Percentiles rank a stretch among this genome's conserved stretches.
These are phyloP conservation scores for Nyctibius grandis DNA, from an alignment of 2,797 vertebrate species.

Conservation along the genomic window DNA sequence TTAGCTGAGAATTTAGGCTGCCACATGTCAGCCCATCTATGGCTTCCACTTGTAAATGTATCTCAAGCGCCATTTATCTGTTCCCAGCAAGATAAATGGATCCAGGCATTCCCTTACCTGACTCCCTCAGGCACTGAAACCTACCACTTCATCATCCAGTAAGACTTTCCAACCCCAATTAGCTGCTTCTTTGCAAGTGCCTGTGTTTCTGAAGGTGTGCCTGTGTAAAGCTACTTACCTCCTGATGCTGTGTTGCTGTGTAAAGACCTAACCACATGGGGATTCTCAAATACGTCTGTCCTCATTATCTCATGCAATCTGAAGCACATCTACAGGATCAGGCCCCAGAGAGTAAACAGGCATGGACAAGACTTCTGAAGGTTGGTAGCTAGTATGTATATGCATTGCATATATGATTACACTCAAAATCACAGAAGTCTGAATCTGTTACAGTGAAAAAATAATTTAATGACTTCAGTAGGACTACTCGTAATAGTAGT, in stretches of 20 bases:
- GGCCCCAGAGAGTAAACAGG: neutral
- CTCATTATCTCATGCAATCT: neutral
- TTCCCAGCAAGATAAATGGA: neutral
- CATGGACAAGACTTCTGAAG: neutral
- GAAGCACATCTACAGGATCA: neutral
- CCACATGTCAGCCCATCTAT: rapidly evolving
- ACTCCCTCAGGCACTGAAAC: neutral
- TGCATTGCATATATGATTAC: neutral
- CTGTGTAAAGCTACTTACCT: neutral
- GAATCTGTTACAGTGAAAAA: neutral
- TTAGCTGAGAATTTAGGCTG: neutral
- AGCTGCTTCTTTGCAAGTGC: neutral
- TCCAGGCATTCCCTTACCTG: neutral
- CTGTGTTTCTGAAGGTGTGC: neutral
- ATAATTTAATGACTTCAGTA: neutral
- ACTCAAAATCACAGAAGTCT: neutral
- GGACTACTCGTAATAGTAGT: neutral
- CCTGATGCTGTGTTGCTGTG: neutral
- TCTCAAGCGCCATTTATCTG: neutral
- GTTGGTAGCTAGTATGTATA: neutral
- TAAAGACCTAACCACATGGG: neutral
- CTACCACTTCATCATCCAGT: neutral
- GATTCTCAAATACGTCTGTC: neutral
- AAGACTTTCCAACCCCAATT: neutral
- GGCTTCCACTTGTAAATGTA: neutral